Evolutionary conservation across 2,797 vertebrate genomes (phyloP).

Genomic region (Tiaroga cobitis): DNA sequence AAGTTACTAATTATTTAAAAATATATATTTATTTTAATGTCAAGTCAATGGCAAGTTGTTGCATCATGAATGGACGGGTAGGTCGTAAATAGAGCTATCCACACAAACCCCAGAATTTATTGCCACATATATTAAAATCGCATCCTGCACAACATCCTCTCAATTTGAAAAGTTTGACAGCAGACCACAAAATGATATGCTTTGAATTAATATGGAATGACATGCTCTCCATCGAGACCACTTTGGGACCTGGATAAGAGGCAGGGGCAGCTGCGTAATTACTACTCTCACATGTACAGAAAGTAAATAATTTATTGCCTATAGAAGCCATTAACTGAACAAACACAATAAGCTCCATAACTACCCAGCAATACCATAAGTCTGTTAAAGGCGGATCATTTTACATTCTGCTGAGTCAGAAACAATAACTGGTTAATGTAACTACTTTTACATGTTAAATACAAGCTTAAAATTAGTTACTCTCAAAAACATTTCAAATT

Average conservation of each 20-base stretch:
- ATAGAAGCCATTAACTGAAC: slow-evolving; percentile 76
- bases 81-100: slow-evolving; percentile 76
- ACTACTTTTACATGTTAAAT: background rate
- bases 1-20: slow-evolving; percentile 77
- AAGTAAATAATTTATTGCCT: slow-evolving; percentile 79
- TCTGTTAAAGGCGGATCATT: background rate
- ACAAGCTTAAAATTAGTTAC: background rate
- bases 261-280: slow-evolving; percentile 72
- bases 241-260: slow-evolving; percentile 74
- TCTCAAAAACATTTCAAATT: background rate
- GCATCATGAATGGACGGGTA: slow-evolving; percentile 75
- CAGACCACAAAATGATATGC: slow-evolving; percentile 1
- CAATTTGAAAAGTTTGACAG: slow-evolving; percentile 9
- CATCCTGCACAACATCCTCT: background rate
- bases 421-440: background rate
- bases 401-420: slow-evolving; percentile 5
- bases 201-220: slow-evolving; percentile 56
- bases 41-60: slow-evolving; percentile 68
- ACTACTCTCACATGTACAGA: slow-evolving; percentile 76
- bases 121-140: slow-evolving; percentile 54
- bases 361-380: background rate
- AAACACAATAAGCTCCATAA: slow-evolving; percentile 38
- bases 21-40: slow-evolving; percentile 84
- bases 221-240: slow-evolving; percentile 64
- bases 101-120: slow-evolving; percentile 70